Conservation (phyloP, 2,797 vertebrate species). For the Hylomyscus alleni region DNA sequence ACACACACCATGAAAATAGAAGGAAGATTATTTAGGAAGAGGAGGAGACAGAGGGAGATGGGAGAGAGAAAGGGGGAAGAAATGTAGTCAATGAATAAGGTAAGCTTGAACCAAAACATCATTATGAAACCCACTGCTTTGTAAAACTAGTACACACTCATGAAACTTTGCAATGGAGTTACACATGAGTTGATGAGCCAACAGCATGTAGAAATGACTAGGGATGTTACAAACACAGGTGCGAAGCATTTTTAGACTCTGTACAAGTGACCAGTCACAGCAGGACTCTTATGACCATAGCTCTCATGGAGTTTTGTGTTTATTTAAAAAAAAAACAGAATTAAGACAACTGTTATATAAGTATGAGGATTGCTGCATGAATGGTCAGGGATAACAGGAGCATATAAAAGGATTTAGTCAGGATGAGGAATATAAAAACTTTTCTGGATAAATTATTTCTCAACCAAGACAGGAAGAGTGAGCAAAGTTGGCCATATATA, state of each 20-base stretch:
- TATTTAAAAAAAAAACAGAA: not conserved
- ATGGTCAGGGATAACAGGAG: not conserved
- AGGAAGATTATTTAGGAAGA: not conserved
- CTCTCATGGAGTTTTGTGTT: not conserved
- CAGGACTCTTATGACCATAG: not conserved
- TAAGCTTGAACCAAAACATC: not conserved
- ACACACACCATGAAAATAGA: not conserved
- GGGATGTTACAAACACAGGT: not conserved
- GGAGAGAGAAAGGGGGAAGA: not conserved
- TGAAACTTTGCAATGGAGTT: not conserved
- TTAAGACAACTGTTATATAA: not conserved
- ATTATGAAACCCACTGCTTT: not conserved
- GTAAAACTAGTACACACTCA: not conserved
- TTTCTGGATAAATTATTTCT: not conserved
- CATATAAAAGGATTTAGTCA: not conserved
- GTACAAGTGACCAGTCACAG: not conserved
- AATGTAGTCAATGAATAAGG: not conserved
- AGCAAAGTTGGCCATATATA: not conserved
- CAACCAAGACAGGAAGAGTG: not conserved
- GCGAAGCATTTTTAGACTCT: no score
- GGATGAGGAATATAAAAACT: not conserved
- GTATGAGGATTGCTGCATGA: not conserved
- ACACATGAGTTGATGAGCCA: not conserved
- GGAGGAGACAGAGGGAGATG: no score
- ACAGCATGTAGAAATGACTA: not conserved